Percentiles rank a stretch among this genome's conserved stretches.
These are phyloP conservation scores for Eptatretus atami DNA, from an alignment of 2,797 vertebrate genomes.

Conservation along the genomic window DNA sequence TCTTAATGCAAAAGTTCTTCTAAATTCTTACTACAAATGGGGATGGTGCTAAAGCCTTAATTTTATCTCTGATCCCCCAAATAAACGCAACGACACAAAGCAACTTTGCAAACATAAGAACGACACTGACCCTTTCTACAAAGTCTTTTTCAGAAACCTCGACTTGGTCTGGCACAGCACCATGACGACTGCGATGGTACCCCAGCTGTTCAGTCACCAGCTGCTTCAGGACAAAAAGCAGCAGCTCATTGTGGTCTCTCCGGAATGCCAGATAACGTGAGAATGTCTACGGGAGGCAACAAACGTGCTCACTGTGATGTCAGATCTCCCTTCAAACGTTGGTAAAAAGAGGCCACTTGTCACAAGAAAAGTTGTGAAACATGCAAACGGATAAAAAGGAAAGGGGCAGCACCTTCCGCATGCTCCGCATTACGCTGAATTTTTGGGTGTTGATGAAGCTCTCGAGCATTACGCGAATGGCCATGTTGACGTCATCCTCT, in stretches of 20 bases:
- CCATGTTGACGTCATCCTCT: constrained; percentile 95
- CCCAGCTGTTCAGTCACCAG: constrained; percentile 60
- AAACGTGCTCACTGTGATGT: not conserved
- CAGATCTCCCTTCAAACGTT: not conserved
- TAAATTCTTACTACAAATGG: too few relatives aligned
- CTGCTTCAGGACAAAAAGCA: constrained; percentile 87
- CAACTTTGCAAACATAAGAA: not conserved
- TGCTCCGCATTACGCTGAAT: constrained; percentile 85
- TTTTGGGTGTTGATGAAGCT: constrained; percentile 97
- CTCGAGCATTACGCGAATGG: constrained; percentile 90
- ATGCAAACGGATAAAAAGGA: not conserved
- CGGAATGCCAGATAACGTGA: constrained; percentile 66
- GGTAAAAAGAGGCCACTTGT: not conserved
- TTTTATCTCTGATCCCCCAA: too few relatives aligned
- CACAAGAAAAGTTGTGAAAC: not conserved
- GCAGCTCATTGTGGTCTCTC: constrained; percentile 73
- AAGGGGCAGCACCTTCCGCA: constrained; percentile 39
- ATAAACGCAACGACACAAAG: too few relatives aligned
- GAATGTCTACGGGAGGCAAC: constrained; percentile 29
- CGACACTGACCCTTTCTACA: constrained; percentile 38
- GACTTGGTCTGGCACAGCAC: constrained; percentile 41
- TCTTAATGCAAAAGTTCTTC: too few relatives aligned
- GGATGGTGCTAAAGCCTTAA: too few relatives aligned
- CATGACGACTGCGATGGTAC: constrained; percentile 69
- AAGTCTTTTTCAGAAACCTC: constrained; percentile 68